These are phyloP conservation scores for Myotis yumanensis DNA, from an alignment of 2,113 vertebrate genomes.

Conservation along the genomic window DNA sequence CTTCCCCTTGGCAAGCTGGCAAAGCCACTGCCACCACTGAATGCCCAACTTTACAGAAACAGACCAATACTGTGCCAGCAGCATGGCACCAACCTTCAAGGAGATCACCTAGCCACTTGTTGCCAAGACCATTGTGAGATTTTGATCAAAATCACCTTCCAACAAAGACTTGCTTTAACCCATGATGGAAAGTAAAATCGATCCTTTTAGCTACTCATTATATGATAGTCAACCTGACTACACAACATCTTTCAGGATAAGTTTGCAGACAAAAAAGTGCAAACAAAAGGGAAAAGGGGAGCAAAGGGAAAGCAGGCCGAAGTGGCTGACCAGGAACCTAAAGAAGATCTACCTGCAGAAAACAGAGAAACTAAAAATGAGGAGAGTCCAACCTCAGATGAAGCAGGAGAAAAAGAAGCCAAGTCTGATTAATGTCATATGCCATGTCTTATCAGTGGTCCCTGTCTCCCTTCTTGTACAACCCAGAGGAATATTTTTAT, in stretches of 20 bases:
- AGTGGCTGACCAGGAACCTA: slow-evolving; percentile 85
- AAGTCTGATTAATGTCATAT: slow-evolving; percentile 87
- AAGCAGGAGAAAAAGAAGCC: slow-evolving; percentile 89
- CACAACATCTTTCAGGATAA: slow-evolving; percentile 75
- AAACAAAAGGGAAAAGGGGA: slow-evolving; percentile 88
- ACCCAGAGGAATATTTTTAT: slow-evolving; percentile 99
- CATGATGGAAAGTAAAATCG: neutral
- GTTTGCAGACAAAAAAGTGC: slow-evolving; percentile 85
- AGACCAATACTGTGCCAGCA: neutral
- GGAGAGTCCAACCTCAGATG: slow-evolving; percentile 87
- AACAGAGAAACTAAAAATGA: slow-evolving; percentile 92
- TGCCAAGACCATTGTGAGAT: neutral
- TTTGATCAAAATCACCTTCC: neutral
- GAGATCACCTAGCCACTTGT: neutral
- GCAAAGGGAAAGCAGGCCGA: slow-evolving; percentile 90
- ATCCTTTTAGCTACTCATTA: neutral
- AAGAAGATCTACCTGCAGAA: slow-evolving; percentile 89
- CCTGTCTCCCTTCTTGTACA: slow-evolving; percentile 93
- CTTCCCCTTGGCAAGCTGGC: neutral
- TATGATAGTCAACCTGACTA: neutral
- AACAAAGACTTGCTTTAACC: neutral
- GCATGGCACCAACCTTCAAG: neutral
- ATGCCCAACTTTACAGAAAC: neutral
- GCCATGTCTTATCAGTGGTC: slow-evolving; percentile 81
- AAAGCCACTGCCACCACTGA: neutral